Percentiles rank a stretch among this genome's conserved stretches.
phyloP scores from a whole-genome alignment of 2,888 invertebrate species.

The Brachynemurus nebulosus region DNA sequence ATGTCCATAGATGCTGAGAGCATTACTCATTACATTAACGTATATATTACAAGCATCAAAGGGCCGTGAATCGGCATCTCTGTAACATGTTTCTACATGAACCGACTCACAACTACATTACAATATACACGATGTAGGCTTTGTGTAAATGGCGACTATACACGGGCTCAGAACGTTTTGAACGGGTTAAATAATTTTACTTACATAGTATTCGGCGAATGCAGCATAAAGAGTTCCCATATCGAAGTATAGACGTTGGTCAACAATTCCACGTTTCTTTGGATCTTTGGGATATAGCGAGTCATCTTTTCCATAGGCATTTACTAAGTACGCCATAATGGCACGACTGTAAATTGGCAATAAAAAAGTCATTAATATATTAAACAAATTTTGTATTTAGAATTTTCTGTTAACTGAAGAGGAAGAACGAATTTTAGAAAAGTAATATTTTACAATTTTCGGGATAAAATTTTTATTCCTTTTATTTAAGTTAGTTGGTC shows the following conservation, averaged over 20 bases:
- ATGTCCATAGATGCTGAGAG: too few species aligned
- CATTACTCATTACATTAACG: too few species aligned
- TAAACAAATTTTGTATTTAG: background rate
- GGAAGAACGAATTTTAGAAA: too few species aligned
- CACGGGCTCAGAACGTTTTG: conserved; percentile 15
- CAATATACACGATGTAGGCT: too few species aligned
- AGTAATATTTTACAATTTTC: too few species aligned
- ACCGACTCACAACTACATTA: too few species aligned
- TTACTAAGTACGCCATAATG: conserved; percentile 64
- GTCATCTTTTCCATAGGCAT: conserved; percentile 67
- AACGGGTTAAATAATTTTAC: conserved; percentile 29
- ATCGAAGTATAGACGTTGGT: conserved; percentile 70
- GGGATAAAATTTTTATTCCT: too few species aligned
- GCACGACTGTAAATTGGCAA: conserved; percentile 56
- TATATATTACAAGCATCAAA: too few species aligned
- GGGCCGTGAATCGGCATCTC: background rate
- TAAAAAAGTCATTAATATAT: background rate
- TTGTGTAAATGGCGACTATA: too few species aligned
- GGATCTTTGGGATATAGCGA: conserved; percentile 65
- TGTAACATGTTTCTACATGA: too few species aligned
- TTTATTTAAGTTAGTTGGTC: too few species aligned
- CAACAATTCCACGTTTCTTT: conserved; percentile 58
- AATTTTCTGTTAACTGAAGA: background rate
- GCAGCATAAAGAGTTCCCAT: conserved; percentile 57
- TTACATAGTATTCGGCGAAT: conserved; percentile 58